Evolutionary conservation across 2,797 vertebrate species (phyloP).

Genomic region (Enteromius afrohamiltoni): DNA sequence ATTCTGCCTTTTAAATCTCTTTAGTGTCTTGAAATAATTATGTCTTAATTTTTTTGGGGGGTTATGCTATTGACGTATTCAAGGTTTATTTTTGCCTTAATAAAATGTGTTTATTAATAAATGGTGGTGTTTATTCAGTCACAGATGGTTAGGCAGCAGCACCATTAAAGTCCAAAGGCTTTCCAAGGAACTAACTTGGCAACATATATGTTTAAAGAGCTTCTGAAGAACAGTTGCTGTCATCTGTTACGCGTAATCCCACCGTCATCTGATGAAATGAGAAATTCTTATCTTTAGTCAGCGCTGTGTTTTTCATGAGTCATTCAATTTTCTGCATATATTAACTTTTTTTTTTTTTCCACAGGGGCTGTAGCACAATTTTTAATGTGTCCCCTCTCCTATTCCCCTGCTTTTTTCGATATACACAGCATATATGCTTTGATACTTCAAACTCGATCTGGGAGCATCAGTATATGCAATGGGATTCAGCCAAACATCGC

Average conservation of each 20-base stretch:
- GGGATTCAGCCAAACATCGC: conserved; percentile 41
- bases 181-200: conserved; percentile 9
- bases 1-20: conserved; percentile 38
- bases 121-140: conserved; percentile 23
- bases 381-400: neutral
- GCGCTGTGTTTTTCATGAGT: neutral
- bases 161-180: neutral
- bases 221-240: conserved; percentile 6
- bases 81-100: conserved; percentile 53
- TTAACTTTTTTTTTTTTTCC: neutral
- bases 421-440: conserved; percentile 27
- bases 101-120: conserved; percentile 71
- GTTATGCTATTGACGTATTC: conserved; percentile 17
- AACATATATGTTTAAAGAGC: neutral
- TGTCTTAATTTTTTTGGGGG: conserved; percentile 51
- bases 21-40: conserved; percentile 50
- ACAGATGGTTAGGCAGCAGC: conserved; percentile 21
- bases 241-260: neutral
- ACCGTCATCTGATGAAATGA: neutral
- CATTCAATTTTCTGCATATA: neutral
- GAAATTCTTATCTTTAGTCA: conserved; percentile 7
- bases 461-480: neutral
- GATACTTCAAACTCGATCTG: conserved; percentile 28
- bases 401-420: neutral
- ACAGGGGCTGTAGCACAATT: neutral